These are phyloP conservation scores for Tapirus indicus DNA, from an alignment of 2,797 vertebrate species.

Conservation along the genomic window DNA sequence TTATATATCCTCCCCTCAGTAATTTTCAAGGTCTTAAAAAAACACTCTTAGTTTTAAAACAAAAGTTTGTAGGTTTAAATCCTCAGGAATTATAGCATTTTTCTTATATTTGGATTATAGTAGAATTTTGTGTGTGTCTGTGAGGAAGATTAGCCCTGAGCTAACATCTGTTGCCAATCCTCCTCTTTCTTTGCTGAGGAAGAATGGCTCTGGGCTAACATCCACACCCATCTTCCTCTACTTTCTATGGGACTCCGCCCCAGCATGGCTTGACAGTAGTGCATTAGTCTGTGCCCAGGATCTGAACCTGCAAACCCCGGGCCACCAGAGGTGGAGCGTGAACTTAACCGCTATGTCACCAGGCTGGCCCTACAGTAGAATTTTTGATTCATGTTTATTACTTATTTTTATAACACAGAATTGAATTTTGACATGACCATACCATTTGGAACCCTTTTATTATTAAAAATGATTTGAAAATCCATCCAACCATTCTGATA, in stretches of 20 bases:
- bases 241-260: too few relatives aligned
- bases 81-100: neutral
- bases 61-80: slow-evolving; percentile 12
- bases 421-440: slow-evolving; percentile 6
- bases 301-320: too few relatives aligned
- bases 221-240: too few relatives aligned
- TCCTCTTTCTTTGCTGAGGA: too few relatives aligned
- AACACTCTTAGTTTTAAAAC: slow-evolving; percentile 25
- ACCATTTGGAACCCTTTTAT: neutral
- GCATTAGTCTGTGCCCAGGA: too few relatives aligned
- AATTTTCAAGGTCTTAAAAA: slow-evolving; percentile 61
- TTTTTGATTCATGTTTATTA: slow-evolving; percentile 1
- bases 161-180: too few relatives aligned
- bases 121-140: neutral
- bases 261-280: too few relatives aligned
- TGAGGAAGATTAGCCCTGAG: too few relatives aligned
- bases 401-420: slow-evolving; percentile 32
- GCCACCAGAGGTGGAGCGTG: too few relatives aligned
- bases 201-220: too few relatives aligned
- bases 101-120: neutral
- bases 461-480: slow-evolving; percentile 40
- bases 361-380: neutral
- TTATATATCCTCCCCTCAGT: neutral
- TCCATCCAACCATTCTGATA: neutral
- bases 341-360: too few relatives aligned